phyloP scores from a whole-genome alignment of 2,113 vertebrate species.

The Heterotilapia buettikoferi region DNA sequence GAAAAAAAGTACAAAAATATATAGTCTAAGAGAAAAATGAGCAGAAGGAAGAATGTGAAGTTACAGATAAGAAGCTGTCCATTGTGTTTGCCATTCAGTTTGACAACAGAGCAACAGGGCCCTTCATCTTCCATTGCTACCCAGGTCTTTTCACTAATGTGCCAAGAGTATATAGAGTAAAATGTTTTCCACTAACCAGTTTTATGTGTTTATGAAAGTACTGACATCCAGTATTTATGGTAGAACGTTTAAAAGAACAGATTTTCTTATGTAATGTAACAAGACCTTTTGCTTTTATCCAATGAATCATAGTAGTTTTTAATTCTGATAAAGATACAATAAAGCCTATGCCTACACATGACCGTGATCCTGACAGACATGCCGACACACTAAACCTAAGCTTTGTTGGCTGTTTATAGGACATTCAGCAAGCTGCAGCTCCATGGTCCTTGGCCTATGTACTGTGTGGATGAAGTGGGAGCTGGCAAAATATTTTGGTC shows the following conservation, averaged over 20 bases:
- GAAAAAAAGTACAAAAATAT: background rate
- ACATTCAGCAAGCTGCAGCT: background rate
- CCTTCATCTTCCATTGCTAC: background rate
- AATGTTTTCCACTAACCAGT: background rate
- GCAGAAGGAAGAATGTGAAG: background rate
- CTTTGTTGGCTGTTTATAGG: background rate
- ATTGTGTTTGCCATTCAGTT: background rate
- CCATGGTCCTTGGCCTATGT: background rate
- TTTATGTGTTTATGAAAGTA: background rate
- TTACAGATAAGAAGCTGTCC: background rate
- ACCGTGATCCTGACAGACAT: background rate
- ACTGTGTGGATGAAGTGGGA: background rate
- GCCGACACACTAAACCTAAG: background rate
- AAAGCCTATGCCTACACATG: background rate
- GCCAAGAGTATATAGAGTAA: background rate
- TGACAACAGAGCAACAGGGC: background rate
- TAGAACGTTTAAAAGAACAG: fast-evolving
- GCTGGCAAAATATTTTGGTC: background rate
- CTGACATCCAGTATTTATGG: background rate
- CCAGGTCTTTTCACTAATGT: background rate
- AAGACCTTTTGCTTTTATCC: background rate
- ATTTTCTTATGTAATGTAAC: background rate
- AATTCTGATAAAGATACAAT: background rate
- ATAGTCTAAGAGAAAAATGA: background rate
- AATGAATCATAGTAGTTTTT: background rate